Percentiles rank a stretch among this genome's conserved stretches.
Conservation (phyloP, 2,113 vertebrate species). For the Origma solitaria region DNA sequence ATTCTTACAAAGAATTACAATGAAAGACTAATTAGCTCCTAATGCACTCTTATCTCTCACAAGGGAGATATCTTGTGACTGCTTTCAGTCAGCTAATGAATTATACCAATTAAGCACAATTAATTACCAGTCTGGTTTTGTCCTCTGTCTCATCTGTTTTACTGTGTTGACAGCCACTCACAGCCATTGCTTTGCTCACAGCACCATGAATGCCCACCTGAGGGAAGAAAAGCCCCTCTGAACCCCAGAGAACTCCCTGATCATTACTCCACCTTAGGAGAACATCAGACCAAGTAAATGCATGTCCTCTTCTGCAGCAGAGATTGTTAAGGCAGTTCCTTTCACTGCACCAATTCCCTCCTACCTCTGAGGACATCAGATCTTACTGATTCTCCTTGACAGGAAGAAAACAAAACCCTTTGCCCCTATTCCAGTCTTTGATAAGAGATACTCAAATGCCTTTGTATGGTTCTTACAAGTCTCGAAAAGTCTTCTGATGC, state of each 20-base stretch:
- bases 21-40: not conserved
- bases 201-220: not conserved
- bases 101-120: not conserved
- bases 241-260: not conserved
- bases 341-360: not conserved
- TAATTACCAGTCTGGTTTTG: not conserved
- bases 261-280: not conserved
- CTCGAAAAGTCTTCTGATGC: not conserved
- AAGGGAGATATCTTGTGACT: not conserved
- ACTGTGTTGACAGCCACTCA: not conserved
- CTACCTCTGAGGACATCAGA: not conserved
- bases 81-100: not conserved
- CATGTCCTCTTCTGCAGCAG: not conserved
- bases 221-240: not conserved
- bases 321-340: not conserved
- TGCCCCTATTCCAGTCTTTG: not conserved
- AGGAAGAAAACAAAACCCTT: not conserved
- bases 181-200: not conserved
- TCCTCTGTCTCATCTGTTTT: not conserved
- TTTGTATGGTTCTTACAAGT: not conserved
- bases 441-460: not conserved
- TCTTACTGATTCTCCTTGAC: not conserved
- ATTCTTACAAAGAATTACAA: not conserved
- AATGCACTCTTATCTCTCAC: not conserved
- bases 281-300: not conserved